Evolutionary conservation across 2,888 invertebrate genomes (phyloP), one percentile per base, ranked within the genome.

Genomic region (Drosophila paracracens): DNA sequence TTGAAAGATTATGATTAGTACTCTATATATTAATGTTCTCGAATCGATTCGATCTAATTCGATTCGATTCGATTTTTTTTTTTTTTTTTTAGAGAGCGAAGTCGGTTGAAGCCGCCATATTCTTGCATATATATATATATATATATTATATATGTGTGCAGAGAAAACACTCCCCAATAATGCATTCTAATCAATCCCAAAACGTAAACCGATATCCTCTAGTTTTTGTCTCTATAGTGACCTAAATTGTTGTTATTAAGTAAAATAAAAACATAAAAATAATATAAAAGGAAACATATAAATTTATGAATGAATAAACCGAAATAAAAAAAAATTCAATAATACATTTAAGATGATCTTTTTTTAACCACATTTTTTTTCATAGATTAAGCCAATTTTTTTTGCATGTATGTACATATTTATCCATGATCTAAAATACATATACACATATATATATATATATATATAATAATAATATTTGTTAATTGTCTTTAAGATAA

Each of bases 401-500:
- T 87, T 80, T 79, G 79, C 77, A 82, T 79, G 74, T 84, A 52
- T 84, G 79, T 88, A 86, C 48, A 90, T 86, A 87, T 63, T 70
- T 60, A 64, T 60, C 33, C 60, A 50, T 51, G 40, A 38, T 48
- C 35, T 54, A 60, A 52, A 33, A 56, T 38, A 57, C 50, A 74
- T 57, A 74, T 52, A 60, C 31, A 60, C 56, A 66, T 66, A 59
- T 18, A 66, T 69, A 68, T 76, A 81, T 68, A 63, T 33, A 33
- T 33, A 33, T 68, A 63, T 33, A 33, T 33, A 33, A 33, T 65
- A 56, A 62, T 72, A 71, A 72, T 72, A 82, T 63, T 79, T 88
- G 88, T 83, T 88, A 83, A 79, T 63, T 89, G 83, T 85, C 89
- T 81, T 74, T 87, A 88, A 89, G 88, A 89, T 85, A 75, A 86